Conservation (phyloP, 1,140 invertebrate species). For the Sitophilus oryzae region DNA sequence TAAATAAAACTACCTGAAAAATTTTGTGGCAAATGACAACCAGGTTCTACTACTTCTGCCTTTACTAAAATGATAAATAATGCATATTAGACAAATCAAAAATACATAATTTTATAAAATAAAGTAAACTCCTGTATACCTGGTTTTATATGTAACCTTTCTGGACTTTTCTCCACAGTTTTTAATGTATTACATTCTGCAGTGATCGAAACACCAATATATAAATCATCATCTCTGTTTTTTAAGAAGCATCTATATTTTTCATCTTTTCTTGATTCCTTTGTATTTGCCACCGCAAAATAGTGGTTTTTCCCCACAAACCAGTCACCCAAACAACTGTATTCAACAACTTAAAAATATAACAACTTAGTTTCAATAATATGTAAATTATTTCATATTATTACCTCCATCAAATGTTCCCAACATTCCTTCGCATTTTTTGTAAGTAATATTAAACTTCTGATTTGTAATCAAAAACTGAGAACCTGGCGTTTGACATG, state of each 20-base stretch:
- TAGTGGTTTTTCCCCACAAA: slow-evolving; percentile 93
- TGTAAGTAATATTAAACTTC: slow-evolving; percentile 93
- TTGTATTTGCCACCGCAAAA: slow-evolving; percentile 90
- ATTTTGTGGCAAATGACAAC: slow-evolving; percentile 87
- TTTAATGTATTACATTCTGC: slow-evolving; percentile 88
- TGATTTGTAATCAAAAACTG: slow-evolving; percentile 95
- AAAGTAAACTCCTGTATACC: slow-evolving; percentile 19
- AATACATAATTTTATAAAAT: slow-evolving; percentile 5
- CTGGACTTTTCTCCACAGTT: slow-evolving; percentile 88
- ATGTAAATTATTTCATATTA: background rate
- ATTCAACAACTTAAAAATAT: slow-evolving; percentile 67
- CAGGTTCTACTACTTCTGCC: slow-evolving; percentile 80
- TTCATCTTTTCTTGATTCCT: slow-evolving; percentile 89
- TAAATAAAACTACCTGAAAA: slow-evolving; percentile 52
- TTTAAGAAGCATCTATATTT: slow-evolving; percentile 90
- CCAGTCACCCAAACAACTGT: slow-evolving; percentile 91
- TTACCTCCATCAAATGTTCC: slow-evolving; percentile 82
- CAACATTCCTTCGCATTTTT: slow-evolving; percentile 75
- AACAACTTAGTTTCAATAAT: slow-evolving; percentile 12
- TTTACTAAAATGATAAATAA: slow-evolving; percentile 68
- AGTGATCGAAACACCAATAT: slow-evolving; percentile 84
- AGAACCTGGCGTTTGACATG: slow-evolving; percentile 92
- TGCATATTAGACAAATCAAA: too few species aligned
- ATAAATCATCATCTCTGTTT: slow-evolving; percentile 89
- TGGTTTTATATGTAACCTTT: slow-evolving; percentile 80